phyloP scores from a whole-genome alignment of 2,113 vertebrate genomes.

The Corythoichthys haematopterus region DNA sequence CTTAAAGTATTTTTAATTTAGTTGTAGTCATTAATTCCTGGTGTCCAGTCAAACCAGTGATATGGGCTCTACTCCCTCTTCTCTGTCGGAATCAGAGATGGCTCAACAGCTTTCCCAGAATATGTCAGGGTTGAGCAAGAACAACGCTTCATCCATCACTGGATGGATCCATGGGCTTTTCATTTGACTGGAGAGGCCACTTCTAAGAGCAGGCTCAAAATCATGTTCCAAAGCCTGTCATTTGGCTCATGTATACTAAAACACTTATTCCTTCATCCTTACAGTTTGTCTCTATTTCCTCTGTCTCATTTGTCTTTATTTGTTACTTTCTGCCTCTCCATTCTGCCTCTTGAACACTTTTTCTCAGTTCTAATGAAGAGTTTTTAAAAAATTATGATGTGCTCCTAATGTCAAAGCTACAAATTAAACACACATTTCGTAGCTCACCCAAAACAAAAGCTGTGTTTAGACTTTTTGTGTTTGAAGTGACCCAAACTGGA shows the following conservation, averaged over 20 bases:
- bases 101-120: constrained; percentile 68
- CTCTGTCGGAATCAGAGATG: constrained; percentile 63
- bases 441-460: constrained; percentile 25
- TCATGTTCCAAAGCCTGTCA: constrained; percentile 65
- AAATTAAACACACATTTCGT: constrained; percentile 58
- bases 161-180: constrained; percentile 60
- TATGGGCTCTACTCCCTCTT: constrained; percentile 48
- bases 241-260: constrained; percentile 57
- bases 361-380: constrained; percentile 62
- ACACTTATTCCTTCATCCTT: constrained; percentile 39
- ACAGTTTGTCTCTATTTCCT: constrained; percentile 28
- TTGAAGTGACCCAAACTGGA: no score
- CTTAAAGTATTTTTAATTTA: constrained; percentile 14
- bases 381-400: constrained; percentile 51
- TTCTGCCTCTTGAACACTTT: constrained; percentile 41
- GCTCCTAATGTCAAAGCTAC: constrained; percentile 41
- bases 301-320: constrained; percentile 60
- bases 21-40: constrained; percentile 21
- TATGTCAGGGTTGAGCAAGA: constrained; percentile 59
- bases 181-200: constrained; percentile 56
- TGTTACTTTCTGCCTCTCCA: constrained; percentile 31
- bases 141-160: constrained; percentile 70
- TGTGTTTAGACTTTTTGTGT: no score
- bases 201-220: constrained; percentile 63
- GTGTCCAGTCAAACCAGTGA: constrained; percentile 34